These are phyloP conservation scores for Metellina segmentata DNA, from an alignment of 2,888 invertebrate genomes.

Conservation along the genomic window DNA sequence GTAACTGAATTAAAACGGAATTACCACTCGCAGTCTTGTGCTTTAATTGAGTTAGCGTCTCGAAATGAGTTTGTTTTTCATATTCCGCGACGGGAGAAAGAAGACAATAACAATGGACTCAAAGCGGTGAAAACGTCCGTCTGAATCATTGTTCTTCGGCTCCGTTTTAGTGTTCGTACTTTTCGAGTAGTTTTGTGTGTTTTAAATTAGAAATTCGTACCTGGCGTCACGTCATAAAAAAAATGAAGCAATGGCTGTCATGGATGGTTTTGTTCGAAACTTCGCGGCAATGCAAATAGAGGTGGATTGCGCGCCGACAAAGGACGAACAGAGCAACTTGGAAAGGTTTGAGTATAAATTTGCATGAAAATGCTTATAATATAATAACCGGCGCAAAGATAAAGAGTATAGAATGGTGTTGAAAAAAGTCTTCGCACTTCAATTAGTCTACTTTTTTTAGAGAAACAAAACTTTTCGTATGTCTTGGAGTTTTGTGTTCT, in stretches of 20 bases:
- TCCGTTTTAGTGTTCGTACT: background rate
- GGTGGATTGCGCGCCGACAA: conserved; percentile 27
- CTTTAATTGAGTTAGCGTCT: conserved; percentile 60
- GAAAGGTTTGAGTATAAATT: conserved; percentile 42
- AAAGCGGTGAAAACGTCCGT: conserved; percentile 43
- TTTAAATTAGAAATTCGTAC: conserved; percentile 55
- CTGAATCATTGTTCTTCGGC: conserved; percentile 31
- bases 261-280: conserved; percentile 7
- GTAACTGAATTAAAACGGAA: conserved; percentile 54
- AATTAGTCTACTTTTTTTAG: background rate
- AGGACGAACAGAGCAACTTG: conserved; percentile 44
- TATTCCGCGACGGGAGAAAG: background rate
- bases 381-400: background rate
- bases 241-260: background rate
- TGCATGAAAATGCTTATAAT: conserved; percentile 59
- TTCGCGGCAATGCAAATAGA: conserved; percentile 54
- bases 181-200: conserved; percentile 4
- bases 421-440: conserved; percentile 39
- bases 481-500: background rate
- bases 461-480: background rate
- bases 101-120: conserved; percentile 12
- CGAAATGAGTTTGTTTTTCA: conserved; percentile 51
- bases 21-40: conserved; percentile 28
- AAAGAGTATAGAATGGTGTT: background rate
- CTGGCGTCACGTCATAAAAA: conserved; percentile 27